Percentiles rank a stretch among this genome's conserved stretches.
Conservation (phyloP, 2,888 invertebrate genomes). For the Cryptocephalus moraei region DNA sequence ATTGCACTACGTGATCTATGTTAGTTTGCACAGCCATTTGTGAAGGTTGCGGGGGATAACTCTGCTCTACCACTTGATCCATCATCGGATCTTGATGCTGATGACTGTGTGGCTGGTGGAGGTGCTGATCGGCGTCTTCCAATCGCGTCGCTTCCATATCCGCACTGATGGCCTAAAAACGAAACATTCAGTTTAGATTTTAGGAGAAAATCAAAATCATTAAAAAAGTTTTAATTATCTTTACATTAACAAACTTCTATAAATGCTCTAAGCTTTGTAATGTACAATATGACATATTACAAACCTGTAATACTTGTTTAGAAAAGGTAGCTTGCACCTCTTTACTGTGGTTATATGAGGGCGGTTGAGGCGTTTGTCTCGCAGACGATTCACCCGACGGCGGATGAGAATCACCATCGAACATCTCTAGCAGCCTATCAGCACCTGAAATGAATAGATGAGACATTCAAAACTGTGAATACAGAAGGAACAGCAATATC, state of each 20-base stretch:
- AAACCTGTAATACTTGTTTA: conserved; percentile 28
- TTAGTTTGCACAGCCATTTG: conserved; percentile 21
- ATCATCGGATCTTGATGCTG: background rate
- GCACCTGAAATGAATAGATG: conserved; percentile 28
- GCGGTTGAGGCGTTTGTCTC: conserved; percentile 41
- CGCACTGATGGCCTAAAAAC: conserved; percentile 13
- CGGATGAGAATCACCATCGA: conserved; percentile 33
- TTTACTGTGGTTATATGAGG: conserved; percentile 20
- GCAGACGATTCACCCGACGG: conserved; percentile 40
- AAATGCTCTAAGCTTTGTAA: too few species aligned
- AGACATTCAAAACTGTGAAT: conserved; percentile 13
- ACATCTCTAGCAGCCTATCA: conserved; percentile 37
- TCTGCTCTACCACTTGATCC: background rate
- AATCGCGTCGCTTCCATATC: conserved; percentile 13
- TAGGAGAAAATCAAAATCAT: too few species aligned
- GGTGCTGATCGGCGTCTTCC: conserved; percentile 13
- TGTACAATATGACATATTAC: background rate
- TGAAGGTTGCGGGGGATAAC: conserved; percentile 3
- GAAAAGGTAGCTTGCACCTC: conserved; percentile 34
- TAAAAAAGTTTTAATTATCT: too few species aligned
- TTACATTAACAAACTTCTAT: too few species aligned
- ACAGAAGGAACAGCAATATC: background rate
- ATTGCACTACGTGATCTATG: conserved; percentile 29
- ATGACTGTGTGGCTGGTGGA: background rate
- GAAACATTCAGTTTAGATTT: too few species aligned